Conservation (phyloP, 2,888 invertebrate genomes). For the Eupithecia abbreviata region DNA sequence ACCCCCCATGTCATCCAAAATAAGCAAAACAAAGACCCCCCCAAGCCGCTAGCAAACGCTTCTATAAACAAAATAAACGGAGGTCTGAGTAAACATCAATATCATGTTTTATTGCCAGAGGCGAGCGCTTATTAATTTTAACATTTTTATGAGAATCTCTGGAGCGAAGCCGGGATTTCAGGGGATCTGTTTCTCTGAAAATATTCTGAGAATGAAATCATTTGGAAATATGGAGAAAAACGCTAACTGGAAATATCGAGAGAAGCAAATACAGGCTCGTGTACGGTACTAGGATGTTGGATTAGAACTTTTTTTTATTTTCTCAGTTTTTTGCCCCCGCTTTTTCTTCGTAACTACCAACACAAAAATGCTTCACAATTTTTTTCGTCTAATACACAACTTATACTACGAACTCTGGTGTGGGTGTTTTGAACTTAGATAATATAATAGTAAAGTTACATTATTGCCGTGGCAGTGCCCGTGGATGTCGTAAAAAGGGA, state of each 20-base stretch:
- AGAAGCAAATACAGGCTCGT: background rate
- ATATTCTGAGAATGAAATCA: background rate
- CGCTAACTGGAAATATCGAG: background rate
- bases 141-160: constrained; percentile 26
- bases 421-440: too few species aligned
- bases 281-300: background rate
- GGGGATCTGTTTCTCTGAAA: background rate
- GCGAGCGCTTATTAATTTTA: constrained; percentile 29
- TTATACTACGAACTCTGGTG: too few species aligned
- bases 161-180: constrained; percentile 21
- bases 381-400: too few species aligned
- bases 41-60: background rate
- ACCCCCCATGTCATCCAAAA: too few species aligned
- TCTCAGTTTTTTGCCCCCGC: too few species aligned
- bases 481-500: too few species aligned
- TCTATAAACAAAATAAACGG: constrained; percentile 14
- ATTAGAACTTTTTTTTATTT: background rate
- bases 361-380: too few species aligned
- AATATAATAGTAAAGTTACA: too few species aligned
- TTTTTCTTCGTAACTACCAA: too few species aligned
- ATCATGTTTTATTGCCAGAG: constrained; percentile 15
- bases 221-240: background rate
- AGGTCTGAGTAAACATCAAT: constrained; percentile 25
- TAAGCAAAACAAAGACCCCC: too few species aligned
- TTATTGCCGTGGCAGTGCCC: too few species aligned